Evolutionary conservation across 2,888 invertebrate genomes (phyloP), one percentile per base, ranked within the genome.

Genomic region (Phaonia tiefii): DNA sequence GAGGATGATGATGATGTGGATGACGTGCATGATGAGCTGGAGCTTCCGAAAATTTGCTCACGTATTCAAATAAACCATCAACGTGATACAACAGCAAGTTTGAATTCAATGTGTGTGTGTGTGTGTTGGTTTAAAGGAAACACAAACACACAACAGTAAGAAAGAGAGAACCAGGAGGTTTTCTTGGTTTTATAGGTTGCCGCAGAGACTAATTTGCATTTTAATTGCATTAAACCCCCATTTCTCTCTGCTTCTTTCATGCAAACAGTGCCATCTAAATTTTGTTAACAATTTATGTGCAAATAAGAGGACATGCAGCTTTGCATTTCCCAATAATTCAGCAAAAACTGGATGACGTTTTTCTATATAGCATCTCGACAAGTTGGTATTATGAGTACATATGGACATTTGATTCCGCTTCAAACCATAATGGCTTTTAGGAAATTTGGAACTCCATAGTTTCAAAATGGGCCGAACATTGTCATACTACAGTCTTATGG

Each of bases 151-250:
- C n/a, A 44, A 44, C 63, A 22, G 22, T n/a, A 26, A 26, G 25
- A 8, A 56, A 56, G 26, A 13, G 13, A 0, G 26, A 10, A 25
- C 22, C 25, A 56, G 3, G 13, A 56, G 69, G 15, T 60, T 58
- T 67, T 22, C 10, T 11, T 56, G 39, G 46, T 70, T 65, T n/a
- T 60, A 71, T n/a, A 51, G 60, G 37, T 31, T 71, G 75, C n/a
- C 60, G 25, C n/a, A 75, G 46, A 80, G 75, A 75, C 63, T 69
- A 75, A 75, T 80, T 80, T 80, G 54, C 72, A 80, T 80, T 75
- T 75, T 80, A 80, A 80, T 75, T 80, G 72, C 63, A 51, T 56
- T 51, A 46, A 54, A 46, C 63, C 7, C 37, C n/a, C n/a, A n/a
- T n/a, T n/a, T n/a, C n/a, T 13, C 49, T 25, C 8, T 31, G 31